Conservation (phyloP, 1,140 invertebrate genomes). For the Ceratina japonica region DNA sequence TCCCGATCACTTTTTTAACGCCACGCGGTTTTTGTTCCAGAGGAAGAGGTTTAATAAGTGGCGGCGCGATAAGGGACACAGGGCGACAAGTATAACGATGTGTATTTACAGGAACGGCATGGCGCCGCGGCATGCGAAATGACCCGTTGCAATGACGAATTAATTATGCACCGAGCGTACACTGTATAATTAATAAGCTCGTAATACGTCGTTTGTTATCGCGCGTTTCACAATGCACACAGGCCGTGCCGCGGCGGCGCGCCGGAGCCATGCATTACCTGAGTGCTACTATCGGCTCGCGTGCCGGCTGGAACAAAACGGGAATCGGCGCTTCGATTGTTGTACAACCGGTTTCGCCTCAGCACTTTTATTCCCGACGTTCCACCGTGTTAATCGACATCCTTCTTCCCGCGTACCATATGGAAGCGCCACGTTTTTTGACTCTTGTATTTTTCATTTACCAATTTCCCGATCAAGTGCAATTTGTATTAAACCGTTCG, state of each 20-base stretch:
- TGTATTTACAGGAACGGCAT: neutral
- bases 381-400: too few relatives aligned
- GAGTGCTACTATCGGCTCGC: too few relatives aligned
- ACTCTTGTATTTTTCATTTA: too few relatives aligned
- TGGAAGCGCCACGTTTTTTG: too few relatives aligned
- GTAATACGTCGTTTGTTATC: constrained; percentile 27
- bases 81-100: neutral
- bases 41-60: too few relatives aligned
- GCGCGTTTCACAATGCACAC: constrained; percentile 11
- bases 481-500: too few relatives aligned
- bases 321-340: neutral
- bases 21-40: neutral
- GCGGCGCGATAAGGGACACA: neutral
- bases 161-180: constrained; percentile 33
- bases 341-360: neutral
- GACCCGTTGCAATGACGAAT: constrained; percentile 22
- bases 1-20: too few relatives aligned
- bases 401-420: too few relatives aligned
- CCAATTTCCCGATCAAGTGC: too few relatives aligned
- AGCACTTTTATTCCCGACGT: neutral
- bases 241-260: neutral
- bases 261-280: neutral
- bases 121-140: constrained; percentile 1
- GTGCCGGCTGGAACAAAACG: neutral
- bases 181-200: constrained; percentile 23